Percentiles rank a stretch among this genome's conserved stretches.
These are phyloP conservation scores for Mobula birostris DNA, from an alignment of 2,113 vertebrate genomes.

Conservation along the genomic window DNA sequence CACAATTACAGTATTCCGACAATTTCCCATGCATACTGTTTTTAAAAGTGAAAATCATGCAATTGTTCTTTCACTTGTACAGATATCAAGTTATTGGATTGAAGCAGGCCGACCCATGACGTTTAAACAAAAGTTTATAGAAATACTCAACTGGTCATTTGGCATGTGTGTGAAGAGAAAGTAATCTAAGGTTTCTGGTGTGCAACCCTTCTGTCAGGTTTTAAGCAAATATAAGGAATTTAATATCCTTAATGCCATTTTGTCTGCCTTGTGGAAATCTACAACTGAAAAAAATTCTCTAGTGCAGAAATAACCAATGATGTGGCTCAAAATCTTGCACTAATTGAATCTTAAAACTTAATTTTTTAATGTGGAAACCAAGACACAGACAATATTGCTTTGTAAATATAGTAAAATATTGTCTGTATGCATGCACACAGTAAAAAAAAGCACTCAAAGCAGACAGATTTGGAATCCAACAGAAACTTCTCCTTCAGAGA, in stretches of 20 bases:
- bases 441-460: not conserved
- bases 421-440: not conserved
- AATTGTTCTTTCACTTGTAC: not conserved
- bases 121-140: not conserved
- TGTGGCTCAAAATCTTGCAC: no score
- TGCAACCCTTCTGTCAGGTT: not conserved
- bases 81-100: not conserved
- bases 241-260: no score
- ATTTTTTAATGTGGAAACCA: not conserved
- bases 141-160: not conserved
- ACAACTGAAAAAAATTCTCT: no score
- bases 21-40: not conserved
- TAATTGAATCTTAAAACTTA: not conserved
- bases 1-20: conserved; percentile 15
- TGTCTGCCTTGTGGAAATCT: no score
- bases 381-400: not conserved
- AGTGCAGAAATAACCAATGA: no score
- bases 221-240: no score
- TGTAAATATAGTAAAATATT: not conserved
- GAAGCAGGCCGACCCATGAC: not conserved
- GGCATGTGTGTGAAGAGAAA: not conserved
- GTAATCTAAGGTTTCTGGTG: not conserved
- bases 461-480: not conserved
- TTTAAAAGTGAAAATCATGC: not conserved
- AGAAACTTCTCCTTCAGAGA: not conserved